Percentiles rank a stretch among this genome's conserved stretches.
phyloP scores from a whole-genome alignment of 2,888 invertebrate genomes.

The Petrolisthes cinctipes region DNA sequence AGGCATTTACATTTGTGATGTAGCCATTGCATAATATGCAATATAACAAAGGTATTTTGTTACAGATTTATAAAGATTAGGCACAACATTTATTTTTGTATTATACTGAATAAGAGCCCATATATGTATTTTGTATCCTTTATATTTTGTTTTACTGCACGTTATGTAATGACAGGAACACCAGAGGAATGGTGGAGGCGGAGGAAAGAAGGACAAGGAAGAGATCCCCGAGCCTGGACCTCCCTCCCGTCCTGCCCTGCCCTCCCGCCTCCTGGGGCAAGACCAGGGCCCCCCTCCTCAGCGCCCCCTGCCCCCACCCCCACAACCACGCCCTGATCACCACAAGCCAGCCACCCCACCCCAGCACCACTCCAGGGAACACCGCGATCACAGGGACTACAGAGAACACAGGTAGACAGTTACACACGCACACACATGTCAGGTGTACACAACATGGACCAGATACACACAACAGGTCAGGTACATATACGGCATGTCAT shows the following conservation, averaged over 20 bases:
- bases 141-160: background rate
- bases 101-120: background rate
- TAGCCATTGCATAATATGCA: too few species aligned
- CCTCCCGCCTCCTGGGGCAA: conserved; percentile 71
- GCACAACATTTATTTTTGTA: background rate
- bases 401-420: conserved; percentile 54
- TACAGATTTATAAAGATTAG: too few species aligned
- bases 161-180: conserved; percentile 67
- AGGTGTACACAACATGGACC: too few species aligned
- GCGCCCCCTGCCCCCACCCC: conserved; percentile 87
- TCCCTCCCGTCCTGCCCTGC: conserved; percentile 88
- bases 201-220: conserved; percentile 69
- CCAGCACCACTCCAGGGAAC: conserved; percentile 69
- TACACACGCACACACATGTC: background rate
- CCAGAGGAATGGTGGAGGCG: conserved; percentile 69
- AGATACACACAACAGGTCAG: too few species aligned
- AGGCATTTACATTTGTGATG: too few species aligned
- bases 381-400: conserved; percentile 70
- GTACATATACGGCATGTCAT: too few species aligned
- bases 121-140: background rate
- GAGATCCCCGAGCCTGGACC: conserved; percentile 84
- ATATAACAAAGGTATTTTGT: too few species aligned
- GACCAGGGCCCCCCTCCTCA: conserved; percentile 84
- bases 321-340: conserved; percentile 72
- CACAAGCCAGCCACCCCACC: conserved; percentile 68